phyloP scores from a whole-genome alignment of 2,113 vertebrate genomes.

The Gobius niger region DNA sequence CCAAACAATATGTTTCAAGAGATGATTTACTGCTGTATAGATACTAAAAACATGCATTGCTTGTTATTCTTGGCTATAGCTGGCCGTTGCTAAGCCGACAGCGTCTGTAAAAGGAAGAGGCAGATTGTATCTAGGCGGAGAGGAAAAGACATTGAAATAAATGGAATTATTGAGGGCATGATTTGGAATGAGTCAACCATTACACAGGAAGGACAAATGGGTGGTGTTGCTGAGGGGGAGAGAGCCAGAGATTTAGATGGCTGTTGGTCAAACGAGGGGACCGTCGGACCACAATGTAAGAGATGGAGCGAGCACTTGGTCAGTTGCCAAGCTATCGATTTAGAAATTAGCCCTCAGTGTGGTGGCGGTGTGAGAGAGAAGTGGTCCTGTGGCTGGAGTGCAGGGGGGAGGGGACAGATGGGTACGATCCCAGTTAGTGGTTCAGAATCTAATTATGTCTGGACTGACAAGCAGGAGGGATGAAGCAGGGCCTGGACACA shows the following conservation, averaged over 20 bases:
- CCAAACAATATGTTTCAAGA: too few relatives aligned
- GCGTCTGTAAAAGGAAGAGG: conserved; percentile 30
- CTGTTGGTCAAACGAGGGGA: not conserved
- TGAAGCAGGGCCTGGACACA: conserved; percentile 15
- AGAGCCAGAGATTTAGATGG: conserved; percentile 13
- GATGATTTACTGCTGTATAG: too few relatives aligned
- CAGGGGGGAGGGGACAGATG: conserved; percentile 15
- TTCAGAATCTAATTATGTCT: conserved; percentile 56
- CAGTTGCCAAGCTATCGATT: conserved; percentile 65
- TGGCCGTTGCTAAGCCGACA: conserved; percentile 7
- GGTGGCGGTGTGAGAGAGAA: conserved; percentile 8
- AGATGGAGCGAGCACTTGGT: conserved; percentile 47
- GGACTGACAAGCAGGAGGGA: conserved; percentile 44
- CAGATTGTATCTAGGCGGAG: conserved; percentile 43
- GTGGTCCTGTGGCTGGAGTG: conserved; percentile 28
- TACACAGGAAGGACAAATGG: conserved; percentile 29
- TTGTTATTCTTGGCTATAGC: conserved; percentile 1
- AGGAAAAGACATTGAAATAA: conserved; percentile 57
- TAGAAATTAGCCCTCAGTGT: conserved; percentile 48
- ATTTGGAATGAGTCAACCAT: conserved; percentile 34
- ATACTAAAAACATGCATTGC: not conserved
- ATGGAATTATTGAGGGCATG: conserved; percentile 53
- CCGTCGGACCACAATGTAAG: conserved; percentile 25
- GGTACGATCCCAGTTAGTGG: conserved; percentile 51
- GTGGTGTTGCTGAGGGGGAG: conserved; percentile 3